Base-by-base conservation (phyloP, 1,140 invertebrate species). In the Formica exsecta region DNA sequence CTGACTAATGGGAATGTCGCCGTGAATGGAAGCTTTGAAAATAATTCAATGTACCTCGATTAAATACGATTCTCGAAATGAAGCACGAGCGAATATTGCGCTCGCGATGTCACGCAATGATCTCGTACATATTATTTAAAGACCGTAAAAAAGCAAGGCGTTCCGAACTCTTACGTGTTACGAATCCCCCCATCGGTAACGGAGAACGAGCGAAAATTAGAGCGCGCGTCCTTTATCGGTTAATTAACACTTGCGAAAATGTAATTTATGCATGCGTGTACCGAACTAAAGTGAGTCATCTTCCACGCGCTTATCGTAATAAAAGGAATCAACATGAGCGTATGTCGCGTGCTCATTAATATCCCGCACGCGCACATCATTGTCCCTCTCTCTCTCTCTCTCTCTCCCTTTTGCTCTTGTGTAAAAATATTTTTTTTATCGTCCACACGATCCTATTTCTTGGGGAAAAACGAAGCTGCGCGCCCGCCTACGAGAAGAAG, bases 301-400 rank as follows among this genome's bases (percentile, higher is more conserved):
- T 29, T 66, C 19, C 65, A 41, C 9, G 36, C 22, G 11, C 59
- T 81, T 59, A 38, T 1, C 22, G 65, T 25, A 48, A 81, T 81
- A 71, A 71, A 80, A 80, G 44, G 80, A 57, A 57, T 71, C 71
- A 19, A 13, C 16, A 65, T 51, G 86, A 44, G 41, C 64, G 38
- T 65, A 54, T 76, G 70, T 57, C 70, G 81, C 9, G 62, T 44
- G 79, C 62, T 87, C 87, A 70, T 88, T 88, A 88, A 87, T 89
- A 77, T 51, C 36, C 71, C 81, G 64, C 79, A 71, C 73, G 87
- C 80, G 80, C 64, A 3, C 32, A 3, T 2, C 32, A 32, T 32
- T 32, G 32, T 32, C 32, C 1, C 32, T 32, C 32, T 32, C 32
- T 32, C 32, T 32, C 32, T 32, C 32, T 32, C 32, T 32, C 32